Conservation (phyloP, 2,113 vertebrate species). For the Noturus placidus region DNA sequence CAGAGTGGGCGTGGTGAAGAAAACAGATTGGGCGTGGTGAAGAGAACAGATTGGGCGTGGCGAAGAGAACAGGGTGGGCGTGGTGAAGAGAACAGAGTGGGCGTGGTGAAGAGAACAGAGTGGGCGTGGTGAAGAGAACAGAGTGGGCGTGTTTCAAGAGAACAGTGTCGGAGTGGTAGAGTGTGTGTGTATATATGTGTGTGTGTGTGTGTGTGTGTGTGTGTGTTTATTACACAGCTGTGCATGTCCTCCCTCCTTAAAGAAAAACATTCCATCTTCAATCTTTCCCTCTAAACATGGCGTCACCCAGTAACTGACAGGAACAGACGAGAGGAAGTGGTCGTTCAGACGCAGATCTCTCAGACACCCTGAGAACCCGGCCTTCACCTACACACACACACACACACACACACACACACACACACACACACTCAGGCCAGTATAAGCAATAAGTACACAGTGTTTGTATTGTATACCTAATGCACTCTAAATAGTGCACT, state of each 20-base stretch:
- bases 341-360: conserved; percentile 86
- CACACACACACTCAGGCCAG: not conserved
- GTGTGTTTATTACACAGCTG: conserved; percentile 79
- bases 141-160: not conserved
- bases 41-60: not conserved
- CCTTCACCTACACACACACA: conserved; percentile 75
- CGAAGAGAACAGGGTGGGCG: not conserved
- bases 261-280: conserved; percentile 90
- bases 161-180: not conserved
- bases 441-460: not conserved
- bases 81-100: not conserved
- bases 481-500: not conserved
- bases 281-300: conserved; percentile 88
- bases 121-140: not conserved
- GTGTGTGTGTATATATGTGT: not conserved
- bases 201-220: not conserved
- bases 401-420: conserved; percentile 8
- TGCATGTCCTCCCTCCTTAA: conserved; percentile 88
- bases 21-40: too few species aligned
- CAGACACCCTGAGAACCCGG: conserved; percentile 87
- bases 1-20: not conserved
- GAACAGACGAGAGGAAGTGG: conserved; percentile 70
- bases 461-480: not conserved
- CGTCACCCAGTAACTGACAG: conserved; percentile 85
- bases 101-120: not conserved